Evolutionary conservation across 2,888 invertebrate species (phyloP).

Genomic region (Agriotes lineatus): DNA sequence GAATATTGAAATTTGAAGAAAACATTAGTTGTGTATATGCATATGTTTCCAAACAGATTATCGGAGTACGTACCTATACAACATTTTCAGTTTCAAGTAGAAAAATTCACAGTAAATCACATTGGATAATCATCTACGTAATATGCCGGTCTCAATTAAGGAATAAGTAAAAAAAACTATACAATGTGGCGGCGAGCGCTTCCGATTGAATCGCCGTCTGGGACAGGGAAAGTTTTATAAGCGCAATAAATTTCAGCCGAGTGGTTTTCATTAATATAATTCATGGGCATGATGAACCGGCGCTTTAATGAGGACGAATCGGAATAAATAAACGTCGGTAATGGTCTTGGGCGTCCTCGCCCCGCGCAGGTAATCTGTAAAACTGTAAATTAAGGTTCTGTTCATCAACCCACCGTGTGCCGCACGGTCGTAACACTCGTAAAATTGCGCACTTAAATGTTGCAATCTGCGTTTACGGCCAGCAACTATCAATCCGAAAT

Average conservation of each 20-base stretch:
- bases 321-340: slow-evolving; percentile 15
- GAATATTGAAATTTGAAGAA: too few species aligned
- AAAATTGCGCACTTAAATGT: slow-evolving; percentile 3
- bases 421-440: neutral
- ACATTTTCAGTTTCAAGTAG: too few species aligned
- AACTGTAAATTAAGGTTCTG: slow-evolving; percentile 18
- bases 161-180: too few species aligned
- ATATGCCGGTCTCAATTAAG: too few species aligned
- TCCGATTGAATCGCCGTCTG: slow-evolving; percentile 1
- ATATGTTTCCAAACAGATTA: too few species aligned
- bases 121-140: too few species aligned
- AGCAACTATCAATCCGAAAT: neutral
- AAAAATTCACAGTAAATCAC: too few species aligned
- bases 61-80: too few species aligned
- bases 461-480: neutral
- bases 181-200: neutral
- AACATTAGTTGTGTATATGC: too few species aligned
- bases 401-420: neutral
- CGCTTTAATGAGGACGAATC: slow-evolving; percentile 18
- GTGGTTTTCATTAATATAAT: slow-evolving; percentile 17
- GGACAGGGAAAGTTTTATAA: slow-evolving; percentile 1
- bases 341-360: neutral
- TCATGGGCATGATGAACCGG: slow-evolving; percentile 1
- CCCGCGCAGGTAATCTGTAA: slow-evolving; percentile 11
- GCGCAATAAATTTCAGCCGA: neutral